Percentiles rank a stretch among this genome's conserved stretches.
Evolutionary conservation across 2,113 vertebrate species (phyloP).

Genomic region (Glaucidium brasilianum): DNA sequence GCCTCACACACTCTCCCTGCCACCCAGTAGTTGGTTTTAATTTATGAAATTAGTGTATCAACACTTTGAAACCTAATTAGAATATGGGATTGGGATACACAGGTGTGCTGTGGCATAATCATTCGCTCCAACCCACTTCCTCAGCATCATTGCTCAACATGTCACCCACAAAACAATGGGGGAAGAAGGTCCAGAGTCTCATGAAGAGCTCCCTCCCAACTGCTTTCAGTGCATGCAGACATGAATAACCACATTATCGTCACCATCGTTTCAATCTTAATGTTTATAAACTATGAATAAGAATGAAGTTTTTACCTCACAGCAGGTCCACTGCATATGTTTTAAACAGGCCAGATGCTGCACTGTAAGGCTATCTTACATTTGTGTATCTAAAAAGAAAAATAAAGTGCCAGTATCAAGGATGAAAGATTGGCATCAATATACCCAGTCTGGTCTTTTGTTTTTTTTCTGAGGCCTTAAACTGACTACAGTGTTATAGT

Average conservation of each 20-base stretch:
- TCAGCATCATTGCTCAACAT: background rate
- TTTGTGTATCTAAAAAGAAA: background rate
- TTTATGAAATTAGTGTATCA: background rate
- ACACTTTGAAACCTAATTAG: background rate
- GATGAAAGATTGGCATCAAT: background rate
- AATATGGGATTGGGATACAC: background rate
- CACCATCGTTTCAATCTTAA: background rate
- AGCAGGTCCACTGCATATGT: accelerated
- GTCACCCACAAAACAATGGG: accelerated
- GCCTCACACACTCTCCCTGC: background rate
- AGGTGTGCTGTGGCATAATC: background rate
- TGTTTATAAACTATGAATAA: background rate
- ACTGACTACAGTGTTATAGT: background rate
- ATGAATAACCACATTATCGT: background rate
- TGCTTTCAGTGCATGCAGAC: background rate
- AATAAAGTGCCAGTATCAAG: background rate
- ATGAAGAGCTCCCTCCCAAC: background rate
- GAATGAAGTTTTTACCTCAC: background rate
- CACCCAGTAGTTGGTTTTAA: background rate
- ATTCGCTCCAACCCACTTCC: background rate
- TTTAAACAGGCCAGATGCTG: background rate
- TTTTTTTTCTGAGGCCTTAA: background rate
- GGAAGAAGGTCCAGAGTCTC: background rate
- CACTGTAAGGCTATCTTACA: background rate
- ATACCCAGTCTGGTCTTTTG: background rate